Percentiles rank a stretch among this genome's conserved stretches.
These are phyloP conservation scores for Drepanosiphum platanoidis DNA, from an alignment of 2,888 invertebrate species.

Conservation along the genomic window DNA sequence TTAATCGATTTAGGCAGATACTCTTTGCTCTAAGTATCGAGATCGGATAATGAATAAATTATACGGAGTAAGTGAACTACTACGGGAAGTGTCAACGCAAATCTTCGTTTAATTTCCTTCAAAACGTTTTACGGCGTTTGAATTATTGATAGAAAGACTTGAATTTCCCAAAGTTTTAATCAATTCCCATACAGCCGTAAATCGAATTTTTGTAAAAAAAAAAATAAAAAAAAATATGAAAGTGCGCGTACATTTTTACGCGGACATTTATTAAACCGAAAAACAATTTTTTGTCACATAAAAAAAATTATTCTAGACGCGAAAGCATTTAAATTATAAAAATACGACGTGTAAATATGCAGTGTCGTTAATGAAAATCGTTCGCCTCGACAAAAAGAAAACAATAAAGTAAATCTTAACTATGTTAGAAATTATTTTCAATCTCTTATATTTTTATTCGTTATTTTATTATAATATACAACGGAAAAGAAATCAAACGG, in stretches of 20 bases:
- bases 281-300: neutral
- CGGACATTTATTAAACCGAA: too few relatives aligned
- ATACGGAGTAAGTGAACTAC: constrained; percentile 30
- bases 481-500: too few relatives aligned
- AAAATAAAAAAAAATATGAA: too few relatives aligned
- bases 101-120: constrained; percentile 19
- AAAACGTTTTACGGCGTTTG: neutral
- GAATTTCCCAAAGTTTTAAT: neutral
- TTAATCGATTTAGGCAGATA: constrained; percentile 10
- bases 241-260: neutral
- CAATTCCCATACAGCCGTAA: neutral
- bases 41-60: constrained; percentile 50
- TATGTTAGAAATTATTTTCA: too few relatives aligned
- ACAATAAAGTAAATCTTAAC: too few relatives aligned
- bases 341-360: neutral
- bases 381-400: neutral
- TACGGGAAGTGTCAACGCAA: neutral
- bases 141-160: constrained; percentile 39
- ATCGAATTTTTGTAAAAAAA: neutral
- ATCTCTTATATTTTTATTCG: too few relatives aligned
- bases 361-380: neutral
- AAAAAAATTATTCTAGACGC: neutral
- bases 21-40: neutral
- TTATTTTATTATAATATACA: too few relatives aligned
- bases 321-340: neutral